Percentiles rank a stretch among this genome's conserved stretches.
These are phyloP conservation scores for Helarctos malayanus DNA, from an alignment of 2,797 vertebrate species.

Conservation along the genomic window DNA sequence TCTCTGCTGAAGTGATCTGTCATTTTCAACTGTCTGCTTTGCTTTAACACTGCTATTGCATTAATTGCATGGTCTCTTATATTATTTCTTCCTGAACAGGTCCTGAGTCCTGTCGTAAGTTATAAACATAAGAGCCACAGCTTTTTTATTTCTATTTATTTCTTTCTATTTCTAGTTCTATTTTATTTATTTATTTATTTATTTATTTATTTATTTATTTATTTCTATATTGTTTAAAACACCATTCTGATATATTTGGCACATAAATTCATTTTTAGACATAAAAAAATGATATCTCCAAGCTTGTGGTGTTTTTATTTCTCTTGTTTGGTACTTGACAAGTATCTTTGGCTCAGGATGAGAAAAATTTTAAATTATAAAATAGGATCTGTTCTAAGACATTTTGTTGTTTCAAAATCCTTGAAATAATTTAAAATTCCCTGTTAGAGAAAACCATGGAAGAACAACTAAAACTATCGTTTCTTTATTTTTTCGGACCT, in stretches of 20 bases:
- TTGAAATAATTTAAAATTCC: constrained; percentile 49
- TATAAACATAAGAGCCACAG: not conserved
- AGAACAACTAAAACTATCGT: not conserved
- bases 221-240: not conserved
- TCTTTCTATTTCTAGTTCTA: too few species aligned
- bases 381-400: not conserved
- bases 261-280: constrained; percentile 11
- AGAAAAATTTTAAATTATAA: not conserved
- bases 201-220: not conserved
- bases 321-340: not conserved
- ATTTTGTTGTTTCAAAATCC: constrained; percentile 7
- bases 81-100: not conserved
- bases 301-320: not conserved
- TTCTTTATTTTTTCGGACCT: constrained; percentile 46
- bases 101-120: not conserved
- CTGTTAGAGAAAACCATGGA: not conserved
- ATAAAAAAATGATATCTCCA: not conserved
- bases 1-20: not conserved
- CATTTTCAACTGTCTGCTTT: not conserved
- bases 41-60: not conserved
- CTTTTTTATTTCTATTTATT: not conserved
- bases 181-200: not conserved
- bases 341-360: not conserved
- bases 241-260: not conserved
- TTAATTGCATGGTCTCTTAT: not conserved